Conservation (phyloP, 1,140 invertebrate species). For the Drosophila burlai region DNA sequence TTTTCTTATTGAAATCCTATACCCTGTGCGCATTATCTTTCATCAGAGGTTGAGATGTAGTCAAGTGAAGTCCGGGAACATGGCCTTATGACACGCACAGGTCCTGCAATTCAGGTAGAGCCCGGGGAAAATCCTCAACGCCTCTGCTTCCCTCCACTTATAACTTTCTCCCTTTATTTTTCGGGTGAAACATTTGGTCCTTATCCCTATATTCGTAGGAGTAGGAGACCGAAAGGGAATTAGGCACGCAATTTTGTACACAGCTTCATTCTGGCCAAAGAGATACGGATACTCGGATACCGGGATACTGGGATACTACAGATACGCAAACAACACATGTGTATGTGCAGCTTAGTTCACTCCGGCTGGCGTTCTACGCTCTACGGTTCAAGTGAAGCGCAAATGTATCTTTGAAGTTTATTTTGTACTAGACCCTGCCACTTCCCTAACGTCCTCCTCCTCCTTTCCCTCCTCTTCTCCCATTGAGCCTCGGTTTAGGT, state of each 20-base stretch:
- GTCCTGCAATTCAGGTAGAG: constrained; percentile 63
- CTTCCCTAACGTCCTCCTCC: constrained; percentile 1
- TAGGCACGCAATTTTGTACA: constrained; percentile 79
- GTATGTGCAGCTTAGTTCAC: constrained; percentile 65
- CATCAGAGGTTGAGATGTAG: constrained; percentile 15
- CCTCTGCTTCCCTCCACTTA: constrained; percentile 8
- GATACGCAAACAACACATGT: constrained; percentile 36
- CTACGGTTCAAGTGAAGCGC: constrained; percentile 78
- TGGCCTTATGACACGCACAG: constrained; percentile 26
- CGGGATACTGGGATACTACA: constrained; percentile 12
- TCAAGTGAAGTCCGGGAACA: constrained; percentile 54
- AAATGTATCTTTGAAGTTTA: constrained; percentile 83
- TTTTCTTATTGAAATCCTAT: constrained; percentile 10
- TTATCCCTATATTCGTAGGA: constrained; percentile 7
- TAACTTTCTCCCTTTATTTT: constrained; percentile 20
- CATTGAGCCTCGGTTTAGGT: constrained; percentile 49
- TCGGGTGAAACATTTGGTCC: constrained; percentile 54
- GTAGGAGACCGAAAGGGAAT: constrained; percentile 46
- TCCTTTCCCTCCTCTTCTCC: not conserved
- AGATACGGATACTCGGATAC: constrained; percentile 23
- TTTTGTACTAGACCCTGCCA: constrained; percentile 50
- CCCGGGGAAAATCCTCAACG: constrained; percentile 10
- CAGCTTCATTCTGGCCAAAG: constrained; percentile 70
- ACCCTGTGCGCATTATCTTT: not conserved
- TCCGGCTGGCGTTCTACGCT: constrained; percentile 69